Evolutionary conservation across 2,113 vertebrate genomes (phyloP).

Genomic region (Anarhynchus alexandrinus): DNA sequence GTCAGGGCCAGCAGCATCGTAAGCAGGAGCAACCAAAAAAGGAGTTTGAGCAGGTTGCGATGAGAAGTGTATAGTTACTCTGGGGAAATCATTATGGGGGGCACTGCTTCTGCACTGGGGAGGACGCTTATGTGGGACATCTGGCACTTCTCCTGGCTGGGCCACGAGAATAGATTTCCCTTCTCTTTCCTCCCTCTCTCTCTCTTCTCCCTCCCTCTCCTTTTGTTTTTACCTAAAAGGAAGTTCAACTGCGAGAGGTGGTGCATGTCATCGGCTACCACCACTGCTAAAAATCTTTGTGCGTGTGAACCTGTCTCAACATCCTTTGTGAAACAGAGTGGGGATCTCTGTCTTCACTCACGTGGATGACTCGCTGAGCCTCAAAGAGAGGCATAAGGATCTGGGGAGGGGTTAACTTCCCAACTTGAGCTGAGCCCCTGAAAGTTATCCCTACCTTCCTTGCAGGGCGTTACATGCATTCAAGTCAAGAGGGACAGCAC

Average conservation of each 20-base stretch:
- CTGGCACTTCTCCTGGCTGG: neutral
- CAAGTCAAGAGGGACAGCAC: neutral
- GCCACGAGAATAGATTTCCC: neutral
- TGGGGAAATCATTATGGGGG: neutral
- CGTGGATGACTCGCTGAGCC: neutral
- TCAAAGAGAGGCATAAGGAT: neutral
- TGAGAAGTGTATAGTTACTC: neutral
- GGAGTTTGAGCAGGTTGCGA: neutral
- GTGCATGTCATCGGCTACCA: neutral
- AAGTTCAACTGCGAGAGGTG: neutral
- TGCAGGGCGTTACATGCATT: neutral
- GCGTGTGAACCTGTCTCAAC: neutral
- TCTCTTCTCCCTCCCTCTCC: neutral
- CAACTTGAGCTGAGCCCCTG: neutral
- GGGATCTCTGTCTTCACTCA: neutral
- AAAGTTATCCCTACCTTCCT: neutral
- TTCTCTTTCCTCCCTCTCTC: neutral
- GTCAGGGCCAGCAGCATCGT: accelerated
- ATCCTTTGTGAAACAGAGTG: neutral
- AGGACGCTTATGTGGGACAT: accelerated
- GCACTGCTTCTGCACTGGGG: neutral
- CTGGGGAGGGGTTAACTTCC: neutral
- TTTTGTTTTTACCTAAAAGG: neutral
- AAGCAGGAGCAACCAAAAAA: neutral
- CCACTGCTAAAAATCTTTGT: neutral